A percentile compares a stretch with the other conserved stretches of the same genome.
Evolutionary conservation across 2,113 vertebrate genomes (phyloP).

Genomic region (Labeo rohita): DNA sequence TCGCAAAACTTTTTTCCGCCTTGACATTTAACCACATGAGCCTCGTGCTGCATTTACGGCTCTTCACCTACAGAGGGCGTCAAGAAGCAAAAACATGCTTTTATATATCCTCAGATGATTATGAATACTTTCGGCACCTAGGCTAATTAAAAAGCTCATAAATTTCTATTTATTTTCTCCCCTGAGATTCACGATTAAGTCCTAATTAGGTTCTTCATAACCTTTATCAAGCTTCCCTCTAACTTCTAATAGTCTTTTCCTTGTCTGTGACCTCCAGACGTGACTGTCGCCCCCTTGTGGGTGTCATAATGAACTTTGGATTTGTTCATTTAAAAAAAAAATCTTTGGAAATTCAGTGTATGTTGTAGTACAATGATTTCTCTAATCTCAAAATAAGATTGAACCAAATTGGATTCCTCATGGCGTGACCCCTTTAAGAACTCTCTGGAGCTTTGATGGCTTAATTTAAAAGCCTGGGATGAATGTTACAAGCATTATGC

Average conservation of each 20-base stretch:
- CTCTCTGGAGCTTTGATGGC: neutral
- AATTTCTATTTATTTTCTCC: neutral
- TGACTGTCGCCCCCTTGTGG: neutral
- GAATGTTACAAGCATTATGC: neutral
- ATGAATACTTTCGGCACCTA: neutral
- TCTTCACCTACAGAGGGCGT: neutral
- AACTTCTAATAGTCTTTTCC: neutral
- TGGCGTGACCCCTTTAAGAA: neutral
- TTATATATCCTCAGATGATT: neutral
- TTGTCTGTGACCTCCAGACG: neutral
- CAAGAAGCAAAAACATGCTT: neutral
- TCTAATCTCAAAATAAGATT: neutral
- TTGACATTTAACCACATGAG: constrained; percentile 59
- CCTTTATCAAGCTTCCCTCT: neutral
- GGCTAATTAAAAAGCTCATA: neutral
- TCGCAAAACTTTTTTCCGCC: neutral
- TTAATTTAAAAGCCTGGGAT: neutral
- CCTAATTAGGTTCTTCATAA: neutral
- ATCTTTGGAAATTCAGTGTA: neutral
- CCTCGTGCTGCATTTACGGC: constrained; percentile 59
- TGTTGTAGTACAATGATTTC: neutral
- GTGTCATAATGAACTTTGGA: neutral
- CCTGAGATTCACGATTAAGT: neutral
- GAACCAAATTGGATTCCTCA: neutral
- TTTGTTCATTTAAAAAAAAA: neutral